These are phyloP conservation scores for Lynx canadensis DNA, from an alignment of 2,113 vertebrate genomes.

Conservation along the genomic window DNA sequence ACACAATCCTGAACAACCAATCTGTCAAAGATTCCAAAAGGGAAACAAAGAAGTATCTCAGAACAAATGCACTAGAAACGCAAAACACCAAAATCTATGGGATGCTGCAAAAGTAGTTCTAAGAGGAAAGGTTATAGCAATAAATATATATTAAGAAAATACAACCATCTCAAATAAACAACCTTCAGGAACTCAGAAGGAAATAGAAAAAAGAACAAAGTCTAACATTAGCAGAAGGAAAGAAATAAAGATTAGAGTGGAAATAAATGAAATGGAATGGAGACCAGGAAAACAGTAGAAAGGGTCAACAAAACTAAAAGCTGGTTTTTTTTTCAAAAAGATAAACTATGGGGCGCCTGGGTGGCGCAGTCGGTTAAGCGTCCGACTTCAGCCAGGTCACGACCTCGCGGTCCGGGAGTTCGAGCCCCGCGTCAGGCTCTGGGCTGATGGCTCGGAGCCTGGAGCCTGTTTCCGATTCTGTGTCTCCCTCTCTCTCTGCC, in stretches of 20 bases:
- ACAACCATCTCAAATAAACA: not conserved
- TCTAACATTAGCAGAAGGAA: not conserved
- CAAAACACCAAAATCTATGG: not conserved
- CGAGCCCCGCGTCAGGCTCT: too few species aligned
- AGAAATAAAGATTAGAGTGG: not conserved
- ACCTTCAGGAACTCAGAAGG: not conserved
- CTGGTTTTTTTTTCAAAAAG: not conserved
- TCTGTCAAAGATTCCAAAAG: not conserved
- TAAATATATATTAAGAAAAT: not conserved
- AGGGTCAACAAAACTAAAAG: not conserved
- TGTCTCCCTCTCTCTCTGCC: too few species aligned
- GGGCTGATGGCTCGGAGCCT: too few species aligned
- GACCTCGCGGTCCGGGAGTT: too few species aligned
- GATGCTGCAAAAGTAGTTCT: not conserved
- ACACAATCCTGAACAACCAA: not conserved
- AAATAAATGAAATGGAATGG: not conserved
- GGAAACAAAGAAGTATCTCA: not conserved
- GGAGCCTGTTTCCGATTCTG: too few species aligned
- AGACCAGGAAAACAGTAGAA: not conserved
- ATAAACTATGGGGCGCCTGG: too few species aligned
- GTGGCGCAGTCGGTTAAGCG: too few species aligned
- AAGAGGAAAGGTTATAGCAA: not conserved
- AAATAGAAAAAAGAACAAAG: not conserved
- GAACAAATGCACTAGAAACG: not conserved
- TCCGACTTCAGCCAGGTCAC: too few species aligned